Evolutionary conservation across 1,140 invertebrate species (phyloP).

Genomic region (Vollenhovia emeryi): DNA sequence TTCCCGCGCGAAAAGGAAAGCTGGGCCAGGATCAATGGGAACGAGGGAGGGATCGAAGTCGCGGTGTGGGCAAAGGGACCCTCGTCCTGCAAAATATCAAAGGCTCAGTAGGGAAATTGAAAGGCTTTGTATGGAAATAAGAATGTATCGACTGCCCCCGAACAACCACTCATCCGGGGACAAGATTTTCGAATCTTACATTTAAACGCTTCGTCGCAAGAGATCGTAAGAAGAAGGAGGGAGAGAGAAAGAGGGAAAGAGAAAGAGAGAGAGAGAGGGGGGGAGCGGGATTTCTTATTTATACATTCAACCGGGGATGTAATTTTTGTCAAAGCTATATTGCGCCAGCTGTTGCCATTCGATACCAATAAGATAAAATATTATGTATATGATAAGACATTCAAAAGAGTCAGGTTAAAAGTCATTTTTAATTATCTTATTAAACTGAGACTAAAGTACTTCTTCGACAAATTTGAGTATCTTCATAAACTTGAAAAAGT

Average conservation of each 20-base stretch:
- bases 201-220: constrained; percentile 51
- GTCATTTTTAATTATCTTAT: neutral
- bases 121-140: constrained; percentile 80
- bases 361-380: neutral
- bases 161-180: constrained; percentile 61
- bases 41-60: constrained; percentile 45
- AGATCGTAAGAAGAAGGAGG: neutral
- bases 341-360: neutral
- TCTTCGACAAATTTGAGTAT: neutral
- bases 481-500: too few species aligned
- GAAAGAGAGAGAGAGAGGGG: neutral
- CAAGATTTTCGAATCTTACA: constrained; percentile 67
- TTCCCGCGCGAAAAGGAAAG: constrained; percentile 36
- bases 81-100: constrained; percentile 77
- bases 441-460: neutral
- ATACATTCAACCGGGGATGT: neutral
- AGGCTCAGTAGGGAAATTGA: constrained; percentile 79
- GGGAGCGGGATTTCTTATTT: constrained; percentile 2
- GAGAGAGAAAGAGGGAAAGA: neutral
- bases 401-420: neutral
- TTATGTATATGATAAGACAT: neutral
- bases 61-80: constrained; percentile 54
- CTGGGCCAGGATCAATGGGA: constrained; percentile 20
- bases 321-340: constrained; percentile 20
- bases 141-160: constrained; percentile 78